phyloP scores from a whole-genome alignment of 2,888 invertebrate species.

The Caenorhabditis sinica region DNA sequence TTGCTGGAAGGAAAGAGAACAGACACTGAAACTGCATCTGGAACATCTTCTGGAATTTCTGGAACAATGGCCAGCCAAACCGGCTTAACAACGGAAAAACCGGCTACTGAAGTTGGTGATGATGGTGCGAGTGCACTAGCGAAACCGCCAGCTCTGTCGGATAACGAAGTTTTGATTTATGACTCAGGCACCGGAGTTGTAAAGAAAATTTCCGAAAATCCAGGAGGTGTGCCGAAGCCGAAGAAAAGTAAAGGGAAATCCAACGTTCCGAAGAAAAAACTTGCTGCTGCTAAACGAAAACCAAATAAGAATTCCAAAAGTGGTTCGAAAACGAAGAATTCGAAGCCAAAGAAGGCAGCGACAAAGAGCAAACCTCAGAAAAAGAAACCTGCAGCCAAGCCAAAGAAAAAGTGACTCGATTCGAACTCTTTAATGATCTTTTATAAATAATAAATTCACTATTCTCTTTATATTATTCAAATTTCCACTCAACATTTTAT shows the following conservation, averaged over 20 bases:
- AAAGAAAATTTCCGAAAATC: background rate
- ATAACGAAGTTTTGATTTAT: background rate
- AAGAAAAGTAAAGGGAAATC: background rate
- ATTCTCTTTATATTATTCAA: background rate
- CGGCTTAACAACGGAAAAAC: background rate
- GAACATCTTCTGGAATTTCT: background rate
- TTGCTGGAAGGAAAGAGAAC: background rate
- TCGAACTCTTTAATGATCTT: background rate
- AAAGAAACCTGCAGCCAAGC: conserved; percentile 14
- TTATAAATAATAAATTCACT: background rate
- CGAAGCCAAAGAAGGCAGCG: conserved; percentile 20
- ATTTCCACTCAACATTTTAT: background rate
- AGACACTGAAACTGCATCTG: background rate
- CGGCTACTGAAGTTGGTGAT: background rate
- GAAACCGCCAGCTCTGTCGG: background rate
- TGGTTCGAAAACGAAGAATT: conserved; percentile 4
- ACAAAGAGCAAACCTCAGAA: conserved; percentile 8
- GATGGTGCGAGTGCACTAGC: background rate
- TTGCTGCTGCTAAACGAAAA: background rate
- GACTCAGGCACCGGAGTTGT: background rate
- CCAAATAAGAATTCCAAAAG: background rate
- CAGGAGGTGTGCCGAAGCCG: background rate
- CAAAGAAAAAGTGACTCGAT: background rate
- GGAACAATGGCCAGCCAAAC: background rate
- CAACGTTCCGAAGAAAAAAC: background rate